Evolutionary conservation across 2,113 vertebrate species (phyloP).

Genomic region (Amphilophus citrinellus): DNA sequence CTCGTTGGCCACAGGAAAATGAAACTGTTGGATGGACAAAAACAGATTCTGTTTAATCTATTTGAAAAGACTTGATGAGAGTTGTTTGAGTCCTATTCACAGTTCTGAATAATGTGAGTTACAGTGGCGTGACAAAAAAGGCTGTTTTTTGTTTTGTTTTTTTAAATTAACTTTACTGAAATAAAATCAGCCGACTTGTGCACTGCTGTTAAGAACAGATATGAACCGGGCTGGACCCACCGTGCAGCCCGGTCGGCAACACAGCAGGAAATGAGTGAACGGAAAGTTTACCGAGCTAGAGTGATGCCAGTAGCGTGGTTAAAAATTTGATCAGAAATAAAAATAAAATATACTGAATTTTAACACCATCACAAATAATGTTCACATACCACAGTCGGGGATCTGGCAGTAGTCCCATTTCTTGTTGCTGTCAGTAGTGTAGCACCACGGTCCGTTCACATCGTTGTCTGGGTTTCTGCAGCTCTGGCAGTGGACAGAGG

Average conservation of each 20-base stretch:
- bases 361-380: neutral
- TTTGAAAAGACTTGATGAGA: neutral
- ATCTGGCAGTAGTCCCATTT: conserved; percentile 94
- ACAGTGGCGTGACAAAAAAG: no score
- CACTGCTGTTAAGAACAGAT: no score
- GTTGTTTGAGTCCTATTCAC: no score
- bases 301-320: neutral
- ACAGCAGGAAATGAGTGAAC: no score
- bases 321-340: neutral
- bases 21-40: neutral
- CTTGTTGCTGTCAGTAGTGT: conserved; percentile 86
- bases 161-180: no score
- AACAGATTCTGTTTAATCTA: neutral
- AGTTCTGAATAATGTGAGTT: no score
- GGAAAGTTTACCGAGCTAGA: neutral
- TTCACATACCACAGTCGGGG: conserved; percentile 86
- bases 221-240: no score
- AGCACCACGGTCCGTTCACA: conserved; percentile 94
- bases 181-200: no score
- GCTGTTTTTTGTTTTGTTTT: no score
- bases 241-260: no score
- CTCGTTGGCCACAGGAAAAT: neutral
- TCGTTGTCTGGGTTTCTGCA: conserved; percentile 96
- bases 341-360: neutral
- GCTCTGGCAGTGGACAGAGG: conserved; percentile 75